Evolutionary conservation across 2,888 invertebrate genomes (phyloP).

Genomic region (Formica aserva): DNA sequence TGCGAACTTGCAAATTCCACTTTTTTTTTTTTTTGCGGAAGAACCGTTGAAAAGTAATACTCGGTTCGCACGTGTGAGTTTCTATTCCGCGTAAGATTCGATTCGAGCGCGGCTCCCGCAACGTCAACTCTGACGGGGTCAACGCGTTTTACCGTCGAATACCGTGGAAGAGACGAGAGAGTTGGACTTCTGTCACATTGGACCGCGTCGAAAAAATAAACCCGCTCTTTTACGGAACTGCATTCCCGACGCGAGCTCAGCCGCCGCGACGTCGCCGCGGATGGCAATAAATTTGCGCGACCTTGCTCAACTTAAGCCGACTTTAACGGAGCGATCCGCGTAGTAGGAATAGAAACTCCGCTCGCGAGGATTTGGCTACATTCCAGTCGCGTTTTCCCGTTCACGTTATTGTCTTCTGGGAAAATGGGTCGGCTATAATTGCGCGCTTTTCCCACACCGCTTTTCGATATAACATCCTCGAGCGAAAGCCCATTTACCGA

Average conservation of each 20-base stretch:
- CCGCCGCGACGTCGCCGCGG: slow-evolving; percentile 37
- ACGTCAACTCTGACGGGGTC: slow-evolving; percentile 22
- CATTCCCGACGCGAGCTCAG: slow-evolving; percentile 38
- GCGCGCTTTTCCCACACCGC: slow-evolving; percentile 66
- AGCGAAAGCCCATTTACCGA: not conserved
- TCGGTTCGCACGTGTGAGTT: not conserved
- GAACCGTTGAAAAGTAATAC: slow-evolving; percentile 11
- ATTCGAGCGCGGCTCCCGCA: not conserved
- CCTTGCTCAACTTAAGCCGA: slow-evolving; percentile 83
- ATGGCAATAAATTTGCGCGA: slow-evolving; percentile 71
- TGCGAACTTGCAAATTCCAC: not conserved
- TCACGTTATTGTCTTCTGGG: slow-evolving; percentile 82
- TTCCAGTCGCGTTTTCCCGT: slow-evolving; percentile 81
- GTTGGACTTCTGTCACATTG: slow-evolving; percentile 12
- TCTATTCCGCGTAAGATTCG: not conserved
- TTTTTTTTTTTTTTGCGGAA: not conserved
- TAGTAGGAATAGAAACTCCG: slow-evolving; percentile 72
- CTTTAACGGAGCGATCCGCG: slow-evolving; percentile 80
- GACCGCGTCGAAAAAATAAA: slow-evolving; percentile 17
- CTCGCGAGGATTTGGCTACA: slow-evolving; percentile 80
- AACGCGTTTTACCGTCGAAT: slow-evolving; percentile 7
- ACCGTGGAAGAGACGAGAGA: not conserved
- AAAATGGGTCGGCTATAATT: slow-evolving; percentile 85
- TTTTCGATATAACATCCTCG: slow-evolving; percentile 35
- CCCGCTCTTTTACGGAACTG: slow-evolving; percentile 42